Conservation (phyloP, 2,888 invertebrate genomes). For the Lamellibrachia satsuma region DNA sequence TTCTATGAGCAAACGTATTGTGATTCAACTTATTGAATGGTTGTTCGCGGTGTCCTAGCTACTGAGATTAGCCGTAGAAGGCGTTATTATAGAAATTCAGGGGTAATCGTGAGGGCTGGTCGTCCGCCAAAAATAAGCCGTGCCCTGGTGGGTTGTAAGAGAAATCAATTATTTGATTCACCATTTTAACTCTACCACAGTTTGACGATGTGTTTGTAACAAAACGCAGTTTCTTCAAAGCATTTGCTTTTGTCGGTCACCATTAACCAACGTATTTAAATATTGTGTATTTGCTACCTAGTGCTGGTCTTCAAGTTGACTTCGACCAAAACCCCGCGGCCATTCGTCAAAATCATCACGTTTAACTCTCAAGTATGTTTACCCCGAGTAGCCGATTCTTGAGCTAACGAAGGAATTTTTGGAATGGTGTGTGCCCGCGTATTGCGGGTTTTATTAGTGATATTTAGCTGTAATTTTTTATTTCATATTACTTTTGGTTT, state of each 20-base stretch:
- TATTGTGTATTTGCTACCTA: background rate
- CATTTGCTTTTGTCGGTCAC: background rate
- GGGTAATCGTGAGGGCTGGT: background rate
- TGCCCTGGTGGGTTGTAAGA: slow-evolving; percentile 6
- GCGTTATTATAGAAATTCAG: background rate
- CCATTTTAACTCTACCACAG: background rate
- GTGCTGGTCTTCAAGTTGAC: background rate
- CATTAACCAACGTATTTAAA: background rate
- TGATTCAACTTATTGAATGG: background rate
- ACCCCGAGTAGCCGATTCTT: background rate
- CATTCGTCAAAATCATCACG: background rate
- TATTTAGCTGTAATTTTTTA: too few relatives aligned
- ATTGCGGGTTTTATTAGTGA: too few relatives aligned
- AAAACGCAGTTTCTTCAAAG: background rate
- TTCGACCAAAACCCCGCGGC: background rate
- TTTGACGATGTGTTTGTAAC: background rate
- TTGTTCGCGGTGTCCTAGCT: background rate
- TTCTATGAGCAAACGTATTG: background rate
- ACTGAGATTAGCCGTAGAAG: background rate
- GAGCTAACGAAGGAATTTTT: background rate
- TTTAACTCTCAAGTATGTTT: background rate
- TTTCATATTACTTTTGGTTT: too few relatives aligned
- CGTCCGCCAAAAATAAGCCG: slow-evolving; percentile 13
- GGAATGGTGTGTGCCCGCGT: too few relatives aligned
- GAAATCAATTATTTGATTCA: slow-evolving; percentile 5